Evolutionary conservation across 2,888 invertebrate genomes (phyloP), one percentile per base, ranked within the genome.

Genomic region (Leucania comma): DNA sequence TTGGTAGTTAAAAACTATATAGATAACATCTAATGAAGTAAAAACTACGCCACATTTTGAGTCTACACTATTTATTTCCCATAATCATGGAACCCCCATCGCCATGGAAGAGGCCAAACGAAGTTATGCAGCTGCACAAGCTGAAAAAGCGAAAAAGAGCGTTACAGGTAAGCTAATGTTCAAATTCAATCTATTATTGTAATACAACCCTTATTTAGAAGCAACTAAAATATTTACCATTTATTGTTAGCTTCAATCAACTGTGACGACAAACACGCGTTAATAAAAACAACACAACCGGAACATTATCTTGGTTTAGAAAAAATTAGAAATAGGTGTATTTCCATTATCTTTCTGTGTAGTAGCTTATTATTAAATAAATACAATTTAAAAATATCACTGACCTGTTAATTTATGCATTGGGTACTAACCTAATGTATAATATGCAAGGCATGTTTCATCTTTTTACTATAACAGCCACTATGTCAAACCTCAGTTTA

Each of bases 121-220:
- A 97, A 91, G 96, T 96, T 72, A 97, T 98, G 97, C 97, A 97
- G 89, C 91, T 98, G 68, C 98, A 98, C 90, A 97, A 97, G 81
- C 91, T 98, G 75, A 98, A 98, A 90, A 96, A 97, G 86, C 97
- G 97, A 89, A 98, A 98, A 90, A 97, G 97, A 91, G 98, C 98
- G 38, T 93, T 98, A 60, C 97, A 98, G 92, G 98, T 97, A 58
- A 35, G 4, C 14, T 42, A n/a, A 20, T 4, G 17, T 50, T 59
- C 10, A 10, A 53, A 58, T 26, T 38, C 32, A 38, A 48, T 59
- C 26, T 0, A 20, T 2, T 35, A 5, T 0, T 26, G n/a, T 29
- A 29, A 29, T 22, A 42, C 1, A 35, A 26, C 8, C 6, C 4
- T 22, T n/a, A 9, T 5, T n/a, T 17, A 26, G 3, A 22, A 35